Conservation (phyloP, 92 coral and sea anemone species). For the Bergia sp. region DNA sequence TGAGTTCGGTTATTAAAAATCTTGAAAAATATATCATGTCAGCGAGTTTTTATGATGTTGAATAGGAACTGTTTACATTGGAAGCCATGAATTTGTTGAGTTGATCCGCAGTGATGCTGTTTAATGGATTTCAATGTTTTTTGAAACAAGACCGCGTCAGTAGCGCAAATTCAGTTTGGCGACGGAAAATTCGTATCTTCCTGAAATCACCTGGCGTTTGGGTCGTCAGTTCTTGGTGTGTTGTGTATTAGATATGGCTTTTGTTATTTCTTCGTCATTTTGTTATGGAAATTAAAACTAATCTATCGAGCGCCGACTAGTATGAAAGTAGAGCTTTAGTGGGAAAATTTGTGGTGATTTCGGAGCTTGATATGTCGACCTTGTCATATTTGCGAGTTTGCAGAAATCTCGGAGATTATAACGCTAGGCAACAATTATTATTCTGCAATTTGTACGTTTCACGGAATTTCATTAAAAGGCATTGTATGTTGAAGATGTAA, state of each 20-base stretch:
- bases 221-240: conserved; percentile 67
- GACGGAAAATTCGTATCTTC: conserved; percentile 26
- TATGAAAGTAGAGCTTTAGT: conserved; percentile 1
- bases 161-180: conserved; percentile 26
- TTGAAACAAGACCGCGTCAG: conserved; percentile 19
- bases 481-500: conserved; percentile 68
- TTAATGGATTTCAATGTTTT: conserved; percentile 32
- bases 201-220: conserved; percentile 67
- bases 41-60: conserved; percentile 59
- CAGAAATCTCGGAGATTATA: conserved; percentile 35
- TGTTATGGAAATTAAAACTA: conserved; percentile 74
- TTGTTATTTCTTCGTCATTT: conserved; percentile 72
- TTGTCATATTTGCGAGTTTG: conserved; percentile 21
- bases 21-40: conserved; percentile 79
- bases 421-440: conserved; percentile 41
- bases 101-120: conserved; percentile 36
- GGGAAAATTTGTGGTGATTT: not conserved
- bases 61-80: conserved; percentile 66
- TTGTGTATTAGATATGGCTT: conserved; percentile 66
- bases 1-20: conserved; percentile 84
- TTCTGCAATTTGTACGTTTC: conserved; percentile 57
- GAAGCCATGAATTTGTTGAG: conserved; percentile 41
- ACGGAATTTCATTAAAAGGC: conserved; percentile 53
- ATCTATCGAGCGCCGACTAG: conserved; percentile 13
- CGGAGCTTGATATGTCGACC: not conserved